Conservation (phyloP, 1,140 invertebrate genomes). For the Prorops nasuta region DNA sequence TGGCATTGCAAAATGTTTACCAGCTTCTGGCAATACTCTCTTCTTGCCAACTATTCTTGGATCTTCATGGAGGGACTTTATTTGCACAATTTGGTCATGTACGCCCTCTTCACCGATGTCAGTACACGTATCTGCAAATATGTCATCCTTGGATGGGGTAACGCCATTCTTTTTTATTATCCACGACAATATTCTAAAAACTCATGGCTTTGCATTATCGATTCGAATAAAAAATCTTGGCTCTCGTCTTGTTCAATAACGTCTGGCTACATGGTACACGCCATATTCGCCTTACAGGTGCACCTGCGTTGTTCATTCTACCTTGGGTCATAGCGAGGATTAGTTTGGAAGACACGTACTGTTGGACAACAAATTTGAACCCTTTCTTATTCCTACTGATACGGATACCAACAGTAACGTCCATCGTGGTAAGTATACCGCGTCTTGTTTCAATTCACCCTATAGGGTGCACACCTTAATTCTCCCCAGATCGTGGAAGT, state of each 20-base stretch:
- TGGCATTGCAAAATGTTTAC: slow-evolving; percentile 73
- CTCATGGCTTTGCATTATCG: no score
- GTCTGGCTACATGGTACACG: neutral
- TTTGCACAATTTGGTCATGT: slow-evolving; percentile 75
- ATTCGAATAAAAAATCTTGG: no score
- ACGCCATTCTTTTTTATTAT: slow-evolving; percentile 33
- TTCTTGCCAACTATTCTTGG: slow-evolving; percentile 78
- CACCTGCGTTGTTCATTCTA: slow-evolving; percentile 60
- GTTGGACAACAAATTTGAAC: slow-evolving; percentile 66
- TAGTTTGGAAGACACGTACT: slow-evolving; percentile 61
- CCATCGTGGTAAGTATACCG: slow-evolving; percentile 64
- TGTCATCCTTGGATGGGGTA: slow-evolving; percentile 74
- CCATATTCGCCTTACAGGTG: slow-evolving; percentile 37
- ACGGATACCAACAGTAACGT: slow-evolving; percentile 64
- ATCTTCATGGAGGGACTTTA: slow-evolving; percentile 82
- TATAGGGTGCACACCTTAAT: no score
- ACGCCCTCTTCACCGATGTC: slow-evolving; percentile 70
- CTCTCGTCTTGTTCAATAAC: no score
- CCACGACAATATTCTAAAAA: neutral
- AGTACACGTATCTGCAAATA: slow-evolving; percentile 67
- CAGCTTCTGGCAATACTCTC: slow-evolving; percentile 69
- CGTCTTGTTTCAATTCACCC: no score
- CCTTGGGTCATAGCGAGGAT: slow-evolving; percentile 62
- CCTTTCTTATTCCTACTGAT: slow-evolving; percentile 63
- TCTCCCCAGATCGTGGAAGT: no score